Conservation (phyloP, 1,140 invertebrate species). For the Musca vetustissima region DNA sequence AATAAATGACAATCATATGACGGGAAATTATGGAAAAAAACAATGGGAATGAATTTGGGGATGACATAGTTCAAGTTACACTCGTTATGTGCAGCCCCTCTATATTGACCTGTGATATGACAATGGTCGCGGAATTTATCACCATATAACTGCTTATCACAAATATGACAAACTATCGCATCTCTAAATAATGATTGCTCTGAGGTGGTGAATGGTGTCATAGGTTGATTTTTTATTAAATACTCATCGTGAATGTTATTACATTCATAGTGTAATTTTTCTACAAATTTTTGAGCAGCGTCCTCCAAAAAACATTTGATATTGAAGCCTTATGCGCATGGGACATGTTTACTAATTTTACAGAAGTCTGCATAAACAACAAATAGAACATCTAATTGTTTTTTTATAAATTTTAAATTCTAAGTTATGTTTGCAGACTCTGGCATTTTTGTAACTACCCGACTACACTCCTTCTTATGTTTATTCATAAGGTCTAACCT, state of each 20-base stretch:
- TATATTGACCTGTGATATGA: background rate
- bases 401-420: constrained; percentile 41
- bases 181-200: too few species aligned
- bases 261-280: background rate
- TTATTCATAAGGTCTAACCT: background rate
- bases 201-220: too few species aligned
- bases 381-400: constrained; percentile 42
- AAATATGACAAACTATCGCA: too few species aligned
- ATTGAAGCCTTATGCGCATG: background rate
- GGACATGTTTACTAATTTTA: background rate
- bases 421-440: constrained; percentile 31
- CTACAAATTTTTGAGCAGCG: background rate
- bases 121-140: background rate
- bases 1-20: too few species aligned
- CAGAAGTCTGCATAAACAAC: constrained; percentile 47
- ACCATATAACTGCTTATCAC: too few species aligned
- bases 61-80: background rate
- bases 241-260: too few species aligned
- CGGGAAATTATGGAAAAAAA: constrained; percentile 1
- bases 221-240: too few species aligned
- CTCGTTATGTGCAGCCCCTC: background rate
- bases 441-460: constrained; percentile 32
- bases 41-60: background rate
- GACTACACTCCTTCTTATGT: background rate
- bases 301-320: background rate